Evolutionary conservation across 1,140 invertebrate species (phyloP).

Genomic region (Oreohelix idahoensis): DNA sequence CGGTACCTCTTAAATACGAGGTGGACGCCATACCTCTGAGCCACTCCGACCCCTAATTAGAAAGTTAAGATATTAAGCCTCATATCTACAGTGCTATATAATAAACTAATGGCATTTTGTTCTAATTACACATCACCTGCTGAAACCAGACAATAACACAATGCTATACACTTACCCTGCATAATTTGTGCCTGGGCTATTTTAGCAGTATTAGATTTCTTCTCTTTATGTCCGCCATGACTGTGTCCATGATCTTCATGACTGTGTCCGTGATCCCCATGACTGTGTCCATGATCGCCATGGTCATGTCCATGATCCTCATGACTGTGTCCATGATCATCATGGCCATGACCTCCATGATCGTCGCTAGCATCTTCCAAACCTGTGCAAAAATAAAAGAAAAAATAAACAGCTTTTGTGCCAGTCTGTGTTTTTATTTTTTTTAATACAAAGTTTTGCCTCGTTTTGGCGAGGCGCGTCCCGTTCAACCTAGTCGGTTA

Average conservation of each 20-base stretch:
- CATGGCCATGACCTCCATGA: slow-evolving; percentile 68
- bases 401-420: not conserved
- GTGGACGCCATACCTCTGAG: no score
- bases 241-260: slow-evolving; percentile 58
- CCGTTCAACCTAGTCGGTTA: no score
- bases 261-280: slow-evolving; percentile 68
- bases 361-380: slow-evolving; percentile 31
- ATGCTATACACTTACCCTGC: slow-evolving; percentile 68
- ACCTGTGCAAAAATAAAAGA: slow-evolving; percentile 6
- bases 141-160: no score
- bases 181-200: slow-evolving; percentile 72
- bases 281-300: slow-evolving; percentile 73
- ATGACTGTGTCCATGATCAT: slow-evolving; percentile 65
- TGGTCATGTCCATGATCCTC: slow-evolving; percentile 73
- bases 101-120: no score
- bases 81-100: no score
- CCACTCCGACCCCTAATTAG: no score
- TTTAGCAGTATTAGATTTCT: slow-evolving; percentile 74
- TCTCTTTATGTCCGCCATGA: slow-evolving; percentile 71
- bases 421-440: no score
- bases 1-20: no score
- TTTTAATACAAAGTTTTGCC: no score
- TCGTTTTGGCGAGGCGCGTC: no score
- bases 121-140: no score
- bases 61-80: no score